Base-by-base conservation (phyloP, 2,888 invertebrate genomes). In the Drosophila meridiana region DNA sequence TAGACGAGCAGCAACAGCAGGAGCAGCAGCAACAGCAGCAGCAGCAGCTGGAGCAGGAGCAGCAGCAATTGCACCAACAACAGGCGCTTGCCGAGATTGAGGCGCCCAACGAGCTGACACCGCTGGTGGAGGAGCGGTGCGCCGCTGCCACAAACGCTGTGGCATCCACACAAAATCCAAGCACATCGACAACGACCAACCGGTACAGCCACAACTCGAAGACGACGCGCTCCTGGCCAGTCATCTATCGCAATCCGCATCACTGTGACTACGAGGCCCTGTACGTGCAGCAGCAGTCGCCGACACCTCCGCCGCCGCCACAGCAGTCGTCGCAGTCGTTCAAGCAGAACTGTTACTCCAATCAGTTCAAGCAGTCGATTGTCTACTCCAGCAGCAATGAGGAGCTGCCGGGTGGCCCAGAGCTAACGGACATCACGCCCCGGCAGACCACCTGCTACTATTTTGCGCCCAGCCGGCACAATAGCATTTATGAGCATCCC, bases 181-280 rank as follows among this genome's bases (percentile, higher is more conserved):
- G 48, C 28, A 50, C 55, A 61, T 38, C 73, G 5, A 63, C 62
- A 28, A 66, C 82, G 52, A 82, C 78, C 68, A 85, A 89, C 67
- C 91, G 89, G 56, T 93, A 93, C 72, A 92, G 91, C 72, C 92
- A 93, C 75, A 93, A 93, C 75, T 92, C 93, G 32, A 93, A 92
- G 76, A 93, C 93, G 40, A 93, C 93, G 5, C 92, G 93, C 55
- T 93, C 93, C 74, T 93, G 93, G 93, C 93, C 93, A 0, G 93
- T 93, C n/a, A 93, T 93, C 61, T 93, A 93, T 79, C 90, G 93
- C 52, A 93, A 93, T 89, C 92, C 92, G 1, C 92, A 93, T 73
- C 92, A 92, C 71, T 93, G 92, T 82, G 93, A 93, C 80, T 93
- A 93, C 90, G 93, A 93, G 78, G 92, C 92, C 8, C 84, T 93